phyloP scores from a whole-genome alignment of 2,113 vertebrate species.

The Greenwoodochromis staneri region DNA sequence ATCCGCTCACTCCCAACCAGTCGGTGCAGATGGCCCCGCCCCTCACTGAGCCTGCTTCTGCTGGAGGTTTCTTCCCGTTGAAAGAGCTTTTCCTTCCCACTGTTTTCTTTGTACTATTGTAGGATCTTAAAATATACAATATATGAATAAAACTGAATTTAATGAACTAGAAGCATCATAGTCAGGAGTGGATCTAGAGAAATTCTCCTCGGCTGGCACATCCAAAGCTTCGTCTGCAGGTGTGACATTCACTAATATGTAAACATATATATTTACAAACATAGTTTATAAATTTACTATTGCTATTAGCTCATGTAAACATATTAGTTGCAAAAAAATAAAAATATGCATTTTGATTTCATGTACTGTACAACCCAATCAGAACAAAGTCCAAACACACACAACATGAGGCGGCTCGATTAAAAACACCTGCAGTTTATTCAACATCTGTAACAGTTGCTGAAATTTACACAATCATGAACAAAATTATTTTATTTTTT shows the following conservation, averaged over 20 bases:
- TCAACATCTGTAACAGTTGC: not conserved
- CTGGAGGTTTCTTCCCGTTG: not conserved
- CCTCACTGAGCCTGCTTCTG: not conserved
- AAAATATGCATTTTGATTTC: not conserved
- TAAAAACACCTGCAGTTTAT: not conserved
- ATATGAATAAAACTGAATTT: not conserved
- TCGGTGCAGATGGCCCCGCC: not conserved
- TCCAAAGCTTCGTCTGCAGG: not conserved
- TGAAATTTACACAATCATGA: rapidly evolving
- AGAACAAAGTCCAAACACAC: not conserved
- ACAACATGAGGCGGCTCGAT: rapidly evolving
- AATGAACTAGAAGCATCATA: not conserved
- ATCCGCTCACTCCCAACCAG: not conserved
- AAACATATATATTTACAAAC: not conserved
- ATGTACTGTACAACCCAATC: not conserved
- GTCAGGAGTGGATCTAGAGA: not conserved
- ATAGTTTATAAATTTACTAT: not conserved
- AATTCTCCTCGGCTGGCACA: not conserved
- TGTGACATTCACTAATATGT: not conserved
- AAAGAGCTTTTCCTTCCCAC: not conserved
- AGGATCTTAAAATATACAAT: not conserved
- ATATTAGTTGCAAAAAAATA: not conserved
- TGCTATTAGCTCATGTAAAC: not conserved
- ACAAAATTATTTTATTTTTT: rapidly evolving
- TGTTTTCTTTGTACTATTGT: not conserved